Percentiles rank a stretch among this genome's conserved stretches.
These are phyloP conservation scores for Ips typographus DNA, from an alignment of 1,140 invertebrate species.

Conservation along the genomic window DNA sequence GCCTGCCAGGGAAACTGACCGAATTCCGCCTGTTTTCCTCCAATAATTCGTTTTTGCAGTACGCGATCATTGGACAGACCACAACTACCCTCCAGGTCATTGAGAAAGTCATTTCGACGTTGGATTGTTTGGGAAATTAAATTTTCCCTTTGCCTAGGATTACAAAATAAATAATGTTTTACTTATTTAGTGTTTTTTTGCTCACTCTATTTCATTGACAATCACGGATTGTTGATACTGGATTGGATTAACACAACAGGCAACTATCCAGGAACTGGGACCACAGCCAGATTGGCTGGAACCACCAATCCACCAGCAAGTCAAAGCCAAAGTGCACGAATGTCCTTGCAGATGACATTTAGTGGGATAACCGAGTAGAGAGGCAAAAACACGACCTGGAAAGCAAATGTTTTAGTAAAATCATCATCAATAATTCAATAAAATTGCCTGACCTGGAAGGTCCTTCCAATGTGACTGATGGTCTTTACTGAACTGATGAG, in stretches of 20 bases:
- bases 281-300: conserved; percentile 64
- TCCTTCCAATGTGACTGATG: neutral
- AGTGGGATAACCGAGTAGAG: conserved; percentile 61
- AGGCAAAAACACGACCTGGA: conserved; percentile 57
- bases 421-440: neutral
- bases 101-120: conserved; percentile 40
- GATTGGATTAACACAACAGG: conserved; percentile 59
- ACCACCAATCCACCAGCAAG: conserved; percentile 72
- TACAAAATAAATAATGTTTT: neutral
- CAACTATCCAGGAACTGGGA: conserved; percentile 64
- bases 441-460: conserved; percentile 1
- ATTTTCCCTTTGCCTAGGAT: conserved; percentile 26
- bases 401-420: neutral
- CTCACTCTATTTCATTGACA: neutral
- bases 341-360: conserved; percentile 61
- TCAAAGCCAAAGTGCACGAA: conserved; percentile 66
- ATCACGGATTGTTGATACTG: neutral
- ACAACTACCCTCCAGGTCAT: conserved; percentile 43
- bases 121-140: conserved; percentile 33
- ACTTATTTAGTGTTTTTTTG: neutral
- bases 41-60: conserved; percentile 76
- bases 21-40: conserved; percentile 67
- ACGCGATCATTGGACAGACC: conserved; percentile 51
- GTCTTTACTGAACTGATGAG: neutral
- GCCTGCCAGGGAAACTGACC: conserved; percentile 86